Base-by-base conservation (phyloP, 1,140 invertebrate genomes). In the Doryteuthis pealeii region DNA sequence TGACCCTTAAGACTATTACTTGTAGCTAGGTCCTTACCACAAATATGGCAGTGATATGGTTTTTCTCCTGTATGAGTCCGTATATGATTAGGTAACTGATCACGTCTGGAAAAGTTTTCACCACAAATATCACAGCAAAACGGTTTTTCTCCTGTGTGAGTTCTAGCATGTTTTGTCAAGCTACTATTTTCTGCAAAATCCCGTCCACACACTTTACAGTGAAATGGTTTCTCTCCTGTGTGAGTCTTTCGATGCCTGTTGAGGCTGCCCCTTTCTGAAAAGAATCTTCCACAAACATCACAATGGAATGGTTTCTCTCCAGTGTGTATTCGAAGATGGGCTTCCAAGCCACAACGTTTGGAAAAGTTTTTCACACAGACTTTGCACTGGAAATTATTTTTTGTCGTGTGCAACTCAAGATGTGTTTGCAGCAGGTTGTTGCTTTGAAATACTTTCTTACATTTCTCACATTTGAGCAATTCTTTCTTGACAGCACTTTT, bases 311-410 rank as follows among this genome's bases (percentile, higher is more conserved):
- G 71, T 28, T 58, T 72, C 28, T 72, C 71, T 22, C 71, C 71
- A 31, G 94, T 1, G 94, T 96, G 71, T 95, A 86, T 78, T 35
- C 79, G 73, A 54, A 78, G 78, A 73, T 86, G 85, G 35, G 70
- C 73, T 18, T 77, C 79, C 22, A 84, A 70, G 15, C 72, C 71
- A 31, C 77, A 74, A 15, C 66, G 75, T 45, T 71, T 71, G 6
- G 78, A 70, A 71, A 82, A 82, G n/a, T 68, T 69, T 32, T 79
- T 77, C 3, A 71, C 70, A 75, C 81, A 82, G 1, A 80, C 22
- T 14, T 73, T 66, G 70, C 81, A 82, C 22, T 62, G 54, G 54
- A n/a, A 28, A n/a, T 14, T 5, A 5, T 62, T 62, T 62, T 62
- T 62, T 28, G 22, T 28, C 26, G 10, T 22, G 2, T 62, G 54